Evolutionary conservation across 2,888 invertebrate species (phyloP), one percentile per base, ranked within the genome.

Genomic region (Meandrusa payeni): DNA sequence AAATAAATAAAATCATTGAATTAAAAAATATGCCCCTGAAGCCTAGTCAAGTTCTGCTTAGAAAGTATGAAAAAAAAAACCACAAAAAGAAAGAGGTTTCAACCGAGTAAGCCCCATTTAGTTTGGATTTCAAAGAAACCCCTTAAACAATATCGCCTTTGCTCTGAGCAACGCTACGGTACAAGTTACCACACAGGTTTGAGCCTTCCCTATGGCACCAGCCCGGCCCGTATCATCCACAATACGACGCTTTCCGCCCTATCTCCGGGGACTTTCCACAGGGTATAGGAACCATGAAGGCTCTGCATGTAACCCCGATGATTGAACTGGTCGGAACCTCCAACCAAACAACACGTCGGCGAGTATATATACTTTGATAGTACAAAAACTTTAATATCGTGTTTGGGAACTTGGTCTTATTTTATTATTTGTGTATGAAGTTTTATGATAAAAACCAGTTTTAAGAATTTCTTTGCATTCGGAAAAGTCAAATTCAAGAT

Each of bases 191-290:
- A 72, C 59, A 15, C 82, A 64, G 81, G 80, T 82, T 24, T 3
- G 15, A 15, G 22, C 79, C 79, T 63, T 46, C 85, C 81, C 82
- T 82, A 58, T 76, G 69, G 52, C 48, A 48, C 72, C 64, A 47
- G 51, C 55, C 69, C 71, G 66, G 76, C 76, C 71, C 58, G 22
- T 70, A 77, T 70, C 70, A 28, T 20, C 59, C 57, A 86, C 50
- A 64, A 71, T 76, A 72, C 53, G 82, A 53, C 79, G 82, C 82
- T 88, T 76, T 88, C 88, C 81, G 76, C 65, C 87, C 60, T 73
- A 47, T 69, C 80, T 88, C 88, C 88, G 87, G 88, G 87, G 88
- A 88, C 88, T 88, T 88, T 88, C 87, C 88, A 79, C 88, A 80
- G 83, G 86, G 81, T 77, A 47, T 67, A 1, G 43, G 65, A 81